Percentiles rank a stretch among this genome's conserved stretches.
Evolutionary conservation across 2,113 vertebrate species (phyloP).

Genomic region (Sclerurus mexicanus): DNA sequence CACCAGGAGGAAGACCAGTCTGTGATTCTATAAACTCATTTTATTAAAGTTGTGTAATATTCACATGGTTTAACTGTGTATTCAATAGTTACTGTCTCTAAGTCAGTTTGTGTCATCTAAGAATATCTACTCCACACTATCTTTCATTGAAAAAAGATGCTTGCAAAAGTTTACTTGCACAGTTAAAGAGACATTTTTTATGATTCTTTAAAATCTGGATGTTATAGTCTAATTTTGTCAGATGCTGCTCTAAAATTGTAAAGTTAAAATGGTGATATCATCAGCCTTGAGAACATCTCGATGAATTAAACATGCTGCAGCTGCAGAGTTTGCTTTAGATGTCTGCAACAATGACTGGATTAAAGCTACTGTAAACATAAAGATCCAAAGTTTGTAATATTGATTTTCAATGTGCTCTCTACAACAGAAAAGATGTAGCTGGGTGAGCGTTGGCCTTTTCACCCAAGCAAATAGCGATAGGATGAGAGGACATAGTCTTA

Average conservation of each 20-base stretch:
- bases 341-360: conserved; percentile 58
- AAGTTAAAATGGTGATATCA: conserved; percentile 44
- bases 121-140: not conserved
- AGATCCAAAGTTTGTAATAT: conserved; percentile 52
- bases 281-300: conserved; percentile 56
- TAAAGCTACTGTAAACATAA: conserved; percentile 62
- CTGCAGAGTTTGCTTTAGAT: conserved; percentile 66
- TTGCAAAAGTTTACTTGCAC: conserved; percentile 16
- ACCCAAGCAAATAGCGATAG: not conserved
- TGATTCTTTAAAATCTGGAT: conserved; percentile 41
- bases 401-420: conserved; percentile 37
- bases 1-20: not conserved
- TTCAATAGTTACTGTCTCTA: not conserved
- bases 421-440: not conserved
- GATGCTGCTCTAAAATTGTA: conserved; percentile 58
- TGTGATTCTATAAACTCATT: not conserved
- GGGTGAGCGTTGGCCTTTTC: not conserved
- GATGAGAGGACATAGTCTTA: not conserved
- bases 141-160: not conserved
- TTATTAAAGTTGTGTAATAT: not conserved
- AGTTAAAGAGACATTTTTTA: conserved; percentile 34
- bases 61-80: not conserved
- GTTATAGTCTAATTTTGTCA: conserved; percentile 57
- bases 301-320: conserved; percentile 74
- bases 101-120: not conserved